Evolutionary conservation across 2,113 vertebrate genomes (phyloP), one percentile per base, ranked within the genome.

Genomic region (Engystomops pustulosus): DNA sequence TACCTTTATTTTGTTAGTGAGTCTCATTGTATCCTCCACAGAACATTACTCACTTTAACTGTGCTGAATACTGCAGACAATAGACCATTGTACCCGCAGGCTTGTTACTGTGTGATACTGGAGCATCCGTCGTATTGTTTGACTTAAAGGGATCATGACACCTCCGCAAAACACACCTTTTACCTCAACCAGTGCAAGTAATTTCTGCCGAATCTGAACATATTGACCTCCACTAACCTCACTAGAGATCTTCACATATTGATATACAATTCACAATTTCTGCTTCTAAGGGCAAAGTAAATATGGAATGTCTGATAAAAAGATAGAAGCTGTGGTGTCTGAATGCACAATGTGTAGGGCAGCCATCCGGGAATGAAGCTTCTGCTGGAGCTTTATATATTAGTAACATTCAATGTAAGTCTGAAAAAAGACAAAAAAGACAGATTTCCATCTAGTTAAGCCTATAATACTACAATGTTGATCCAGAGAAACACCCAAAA

Each of bases 41-140:
- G 68, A 53, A 58, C 67, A 62, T 83, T 27, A 70, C 47, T 83
- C 49, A 75, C 47, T 8, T 44, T 55, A 68, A 47, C 51, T 69
- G 47, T 15, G 27, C 51, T 32, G 38, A 41, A 83, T 47, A 60
- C 25, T 45, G 67, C 68, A 83, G 38, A 83, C 38, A 74, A 58
- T 47, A 62, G 36, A n/a, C 72, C 12, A 53, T 53, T 75, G 47
- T 36, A 32, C 27, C 12, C 20, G 18, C 47, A 36, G 27, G 47
- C 30, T 55, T 76, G 72, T 36, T 76, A 55, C 45, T 76, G 49
- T 17, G 30, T 76, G 25, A 30, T 55, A 55, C 49, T 36, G 18
- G 7, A 76, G 27, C 49, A 76, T 55, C 36, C 72, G n/a, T n/a
- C 15, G 45, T 23, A 76, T 55, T 76, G 72, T 76, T n/a, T 55